Conservation (phyloP, 2,113 vertebrate species). For the Enhydra lutris region DNA sequence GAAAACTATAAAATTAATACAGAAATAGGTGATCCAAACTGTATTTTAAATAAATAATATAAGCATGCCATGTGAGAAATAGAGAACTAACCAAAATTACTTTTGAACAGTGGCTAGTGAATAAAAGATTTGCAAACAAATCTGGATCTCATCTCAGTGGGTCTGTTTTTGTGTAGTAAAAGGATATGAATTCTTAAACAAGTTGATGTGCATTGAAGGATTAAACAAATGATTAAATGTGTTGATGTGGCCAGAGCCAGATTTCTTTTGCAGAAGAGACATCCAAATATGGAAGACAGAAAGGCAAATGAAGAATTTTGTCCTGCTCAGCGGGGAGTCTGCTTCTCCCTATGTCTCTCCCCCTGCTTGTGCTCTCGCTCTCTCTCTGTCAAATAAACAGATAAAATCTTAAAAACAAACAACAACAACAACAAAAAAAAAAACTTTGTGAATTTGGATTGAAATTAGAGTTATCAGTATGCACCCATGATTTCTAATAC, state of each 20-base stretch:
- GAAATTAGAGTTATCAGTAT: neutral
- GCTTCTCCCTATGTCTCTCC: too few species aligned
- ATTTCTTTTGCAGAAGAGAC: neutral
- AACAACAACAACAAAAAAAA: neutral
- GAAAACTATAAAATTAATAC: neutral
- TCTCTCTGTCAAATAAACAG: too few species aligned
- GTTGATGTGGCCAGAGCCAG: neutral
- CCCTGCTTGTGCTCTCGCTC: too few species aligned
- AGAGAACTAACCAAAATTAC: slow-evolving; percentile 1
- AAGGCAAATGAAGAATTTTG: neutral
- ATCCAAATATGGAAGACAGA: neutral
- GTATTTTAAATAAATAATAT: neutral
- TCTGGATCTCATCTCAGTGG: neutral
- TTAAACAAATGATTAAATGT: neutral
- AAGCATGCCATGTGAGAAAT: neutral
- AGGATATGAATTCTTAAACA: neutral
- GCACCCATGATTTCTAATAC: neutral
- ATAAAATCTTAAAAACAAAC: too few species aligned
- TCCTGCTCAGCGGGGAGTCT: neutral
- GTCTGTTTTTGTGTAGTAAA: slow-evolving; percentile 9
- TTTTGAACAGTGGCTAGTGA: neutral
- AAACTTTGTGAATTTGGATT: neutral
- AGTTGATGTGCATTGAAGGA: neutral
- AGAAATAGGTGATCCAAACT: neutral
- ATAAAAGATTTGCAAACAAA: slow-evolving; percentile 16